A percentile compares a stretch with the other conserved stretches of the same genome.
Evolutionary conservation across 2,888 invertebrate species (phyloP).

Genomic region (Stegophylla sp.): DNA sequence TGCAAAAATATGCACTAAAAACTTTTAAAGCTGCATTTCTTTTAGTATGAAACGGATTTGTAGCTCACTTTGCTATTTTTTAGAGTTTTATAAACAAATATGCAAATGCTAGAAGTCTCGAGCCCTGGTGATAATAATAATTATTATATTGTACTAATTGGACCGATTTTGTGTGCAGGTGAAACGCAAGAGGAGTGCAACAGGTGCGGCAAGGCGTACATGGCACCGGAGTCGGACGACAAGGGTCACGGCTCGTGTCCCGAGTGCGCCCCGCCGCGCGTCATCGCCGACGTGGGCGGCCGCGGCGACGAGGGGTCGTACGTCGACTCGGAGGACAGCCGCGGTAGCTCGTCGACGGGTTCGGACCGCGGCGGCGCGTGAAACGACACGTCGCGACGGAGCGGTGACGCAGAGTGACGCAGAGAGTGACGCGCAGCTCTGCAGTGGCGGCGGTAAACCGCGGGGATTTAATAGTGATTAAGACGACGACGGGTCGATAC

Average conservation of each 20-base stretch:
- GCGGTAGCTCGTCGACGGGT: neutral
- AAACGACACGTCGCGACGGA: too few species aligned
- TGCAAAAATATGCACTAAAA: too few species aligned
- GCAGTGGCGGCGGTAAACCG: neutral
- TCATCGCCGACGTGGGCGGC: constrained; percentile 3
- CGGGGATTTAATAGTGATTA: constrained; percentile 1
- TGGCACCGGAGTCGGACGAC: constrained; percentile 63
- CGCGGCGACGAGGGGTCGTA: neutral
- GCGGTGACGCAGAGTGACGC: neutral
- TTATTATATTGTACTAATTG: too few species aligned
- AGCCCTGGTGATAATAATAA: too few species aligned
- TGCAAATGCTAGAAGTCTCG: too few species aligned
- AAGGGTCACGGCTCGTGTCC: constrained; percentile 53
- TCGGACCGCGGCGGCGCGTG: constrained; percentile 28
- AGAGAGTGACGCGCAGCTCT: neutral
- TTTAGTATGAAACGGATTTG: too few species aligned
- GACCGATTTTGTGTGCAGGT: constrained; percentile 65
- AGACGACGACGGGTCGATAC: neutral
- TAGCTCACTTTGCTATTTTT: too few species aligned
- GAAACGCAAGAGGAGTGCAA: constrained; percentile 71
- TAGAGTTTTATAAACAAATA: too few species aligned
- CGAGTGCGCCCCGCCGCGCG: constrained; percentile 41
- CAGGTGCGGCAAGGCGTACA: constrained; percentile 69
- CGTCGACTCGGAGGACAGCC: constrained; percentile 23
- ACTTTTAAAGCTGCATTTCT: too few species aligned